Conservation (phyloP, 2,113 vertebrate species). For the Dryoscopus gambensis region DNA sequence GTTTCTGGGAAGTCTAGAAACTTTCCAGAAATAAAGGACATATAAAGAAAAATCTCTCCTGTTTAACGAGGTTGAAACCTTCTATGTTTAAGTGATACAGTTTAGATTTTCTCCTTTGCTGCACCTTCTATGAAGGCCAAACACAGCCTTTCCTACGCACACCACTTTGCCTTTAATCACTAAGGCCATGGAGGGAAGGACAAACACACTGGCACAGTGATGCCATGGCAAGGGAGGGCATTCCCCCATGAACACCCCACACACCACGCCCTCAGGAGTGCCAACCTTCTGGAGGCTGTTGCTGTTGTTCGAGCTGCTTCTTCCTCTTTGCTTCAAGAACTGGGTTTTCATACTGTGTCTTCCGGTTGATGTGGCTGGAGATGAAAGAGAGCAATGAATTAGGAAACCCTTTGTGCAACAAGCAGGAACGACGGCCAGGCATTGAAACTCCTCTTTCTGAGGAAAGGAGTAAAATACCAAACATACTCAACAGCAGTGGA, state of each 20-base stretch:
- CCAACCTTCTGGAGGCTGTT: constrained; percentile 89
- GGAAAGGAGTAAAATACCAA: background rate
- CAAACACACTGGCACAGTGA: background rate
- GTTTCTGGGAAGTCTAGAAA: background rate
- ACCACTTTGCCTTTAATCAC: background rate
- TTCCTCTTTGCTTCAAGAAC: constrained; percentile 95
- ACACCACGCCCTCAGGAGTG: background rate
- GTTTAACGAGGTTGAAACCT: background rate
- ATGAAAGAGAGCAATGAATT: constrained; percentile 47
- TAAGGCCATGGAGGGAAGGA: background rate
- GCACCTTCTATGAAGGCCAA: background rate
- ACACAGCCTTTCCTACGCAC: background rate
- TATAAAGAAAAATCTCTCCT: background rate
- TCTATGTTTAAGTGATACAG: background rate
- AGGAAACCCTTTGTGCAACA: constrained; percentile 21
- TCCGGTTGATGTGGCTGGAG: constrained; percentile 96
- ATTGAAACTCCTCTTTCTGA: background rate
- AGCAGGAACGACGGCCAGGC: background rate
- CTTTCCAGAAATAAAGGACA: background rate
- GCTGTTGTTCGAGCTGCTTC: constrained; percentile 90
- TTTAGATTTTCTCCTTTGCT: background rate
- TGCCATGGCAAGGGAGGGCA: background rate
- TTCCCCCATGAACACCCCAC: background rate
- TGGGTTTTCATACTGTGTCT: constrained; percentile 98
- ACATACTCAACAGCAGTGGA: background rate